phyloP scores from a whole-genome alignment of 2,888 invertebrate genomes.

The Minunthozetes semirufus region DNA sequence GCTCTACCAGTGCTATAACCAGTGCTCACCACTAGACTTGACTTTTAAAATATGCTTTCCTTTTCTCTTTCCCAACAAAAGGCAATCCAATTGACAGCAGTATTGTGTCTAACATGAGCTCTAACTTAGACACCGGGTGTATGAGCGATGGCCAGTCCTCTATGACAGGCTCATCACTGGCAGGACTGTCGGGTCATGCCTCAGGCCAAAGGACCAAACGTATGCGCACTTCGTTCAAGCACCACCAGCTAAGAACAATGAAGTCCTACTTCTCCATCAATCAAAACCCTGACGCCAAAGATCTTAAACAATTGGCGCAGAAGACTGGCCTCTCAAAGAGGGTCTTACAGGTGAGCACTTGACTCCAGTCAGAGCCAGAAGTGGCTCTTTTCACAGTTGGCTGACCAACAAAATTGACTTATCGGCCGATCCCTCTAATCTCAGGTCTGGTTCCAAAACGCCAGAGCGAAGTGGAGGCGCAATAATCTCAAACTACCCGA shows the following conservation, averaged over 20 bases:
- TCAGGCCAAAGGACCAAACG: conserved; percentile 61
- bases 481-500: conserved; percentile 54
- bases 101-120: conserved; percentile 18
- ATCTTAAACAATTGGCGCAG: conserved; percentile 92
- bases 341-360: conserved; percentile 74
- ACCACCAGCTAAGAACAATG: conserved; percentile 97
- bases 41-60: neutral
- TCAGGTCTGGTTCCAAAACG: conserved; percentile 98
- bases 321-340: conserved; percentile 97
- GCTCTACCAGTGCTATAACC: too few relatives aligned
- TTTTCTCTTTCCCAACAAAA: neutral
- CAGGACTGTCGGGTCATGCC: neutral
- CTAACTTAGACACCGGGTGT: conserved; percentile 16
- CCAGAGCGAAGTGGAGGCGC: conserved; percentile 94
- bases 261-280: conserved; percentile 98
- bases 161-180: neutral
- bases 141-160: conserved; percentile 29
- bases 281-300: conserved; percentile 99
- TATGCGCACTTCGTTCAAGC: conserved; percentile 98
- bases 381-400: neutral
- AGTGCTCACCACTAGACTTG: too few relatives aligned
- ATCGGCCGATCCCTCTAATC: neutral
- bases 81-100: conserved; percentile 29
- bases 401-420: neutral
- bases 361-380: neutral